These are phyloP conservation scores for Diachrysia chrysitis DNA, from an alignment of 2,888 invertebrate genomes.

Conservation along the genomic window DNA sequence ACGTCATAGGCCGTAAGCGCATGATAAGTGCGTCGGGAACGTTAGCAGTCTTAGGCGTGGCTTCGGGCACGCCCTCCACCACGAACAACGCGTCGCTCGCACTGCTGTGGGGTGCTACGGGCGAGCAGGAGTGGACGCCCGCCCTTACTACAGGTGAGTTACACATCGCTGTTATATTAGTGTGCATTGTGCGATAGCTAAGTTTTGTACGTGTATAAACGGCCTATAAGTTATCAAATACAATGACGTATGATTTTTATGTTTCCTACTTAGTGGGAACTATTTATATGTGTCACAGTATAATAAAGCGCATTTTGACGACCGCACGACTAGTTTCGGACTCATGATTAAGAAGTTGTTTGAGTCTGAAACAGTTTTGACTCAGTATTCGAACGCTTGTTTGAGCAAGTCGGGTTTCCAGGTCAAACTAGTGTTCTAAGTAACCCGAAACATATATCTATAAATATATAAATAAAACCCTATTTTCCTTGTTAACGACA, in stretches of 20 bases:
- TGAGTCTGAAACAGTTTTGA: no score
- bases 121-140: conserved; percentile 99
- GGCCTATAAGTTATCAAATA: conserved; percentile 14
- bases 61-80: conserved; percentile 72
- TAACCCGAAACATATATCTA: no score
- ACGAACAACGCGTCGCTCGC: conserved; percentile 90
- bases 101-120: conserved; percentile 97
- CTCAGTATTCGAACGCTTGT: no score
- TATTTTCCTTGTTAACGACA: no score
- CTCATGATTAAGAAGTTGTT: no score
- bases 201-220: conserved; percentile 16
- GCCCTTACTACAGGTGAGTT: conserved; percentile 96
- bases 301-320: no score
- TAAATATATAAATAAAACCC: no score
- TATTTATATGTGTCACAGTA: not conserved
- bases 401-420: no score
- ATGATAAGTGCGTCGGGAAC: conserved; percentile 82
- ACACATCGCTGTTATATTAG: not conserved
- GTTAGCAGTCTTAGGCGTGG: conserved; percentile 61
- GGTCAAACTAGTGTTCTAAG: no score
- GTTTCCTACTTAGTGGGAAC: not conserved
- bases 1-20: conserved; percentile 81
- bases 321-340: no score
- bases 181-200: conserved; percentile 26
- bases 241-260: not conserved